Conservation (phyloP, 2,113 vertebrate species). For the Ahaetulla prasina region DNA sequence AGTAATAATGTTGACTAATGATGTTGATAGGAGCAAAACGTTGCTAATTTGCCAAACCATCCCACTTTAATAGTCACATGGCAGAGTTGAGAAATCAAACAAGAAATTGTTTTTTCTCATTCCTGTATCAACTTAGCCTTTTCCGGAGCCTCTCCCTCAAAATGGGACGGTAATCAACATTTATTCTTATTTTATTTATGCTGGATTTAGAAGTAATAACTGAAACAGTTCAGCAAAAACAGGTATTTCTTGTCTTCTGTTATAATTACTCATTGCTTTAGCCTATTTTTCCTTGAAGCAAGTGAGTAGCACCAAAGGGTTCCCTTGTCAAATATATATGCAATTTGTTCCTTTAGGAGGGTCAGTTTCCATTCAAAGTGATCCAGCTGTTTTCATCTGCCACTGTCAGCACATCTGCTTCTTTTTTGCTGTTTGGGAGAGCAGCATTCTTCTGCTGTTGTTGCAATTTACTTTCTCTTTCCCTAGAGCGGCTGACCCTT, state of each 20-base stretch:
- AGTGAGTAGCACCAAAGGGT: fast-evolving
- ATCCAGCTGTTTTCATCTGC: slow-evolving; percentile 61
- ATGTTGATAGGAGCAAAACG: neutral
- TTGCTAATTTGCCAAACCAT: neutral
- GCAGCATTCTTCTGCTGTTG: slow-evolving; percentile 44
- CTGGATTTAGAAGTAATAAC: neutral
- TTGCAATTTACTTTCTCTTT: slow-evolving; percentile 28
- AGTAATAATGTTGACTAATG: neutral
- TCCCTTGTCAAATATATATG: neutral
- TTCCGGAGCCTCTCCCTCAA: neutral
- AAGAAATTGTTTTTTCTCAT: neutral
- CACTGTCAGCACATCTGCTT: slow-evolving; percentile 55
- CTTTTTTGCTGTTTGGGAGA: slow-evolving; percentile 54
- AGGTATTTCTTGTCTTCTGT: neutral
- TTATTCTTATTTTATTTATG: neutral
- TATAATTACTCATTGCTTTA: neutral
- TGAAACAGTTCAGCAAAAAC: neutral
- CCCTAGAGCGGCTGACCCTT: slow-evolving; percentile 13
- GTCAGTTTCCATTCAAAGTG: neutral
- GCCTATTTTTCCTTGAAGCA: neutral
- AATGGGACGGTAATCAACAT: neutral
- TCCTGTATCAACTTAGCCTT: neutral
- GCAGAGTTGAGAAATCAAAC: neutral
- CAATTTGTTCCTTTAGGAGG: slow-evolving; percentile 33
- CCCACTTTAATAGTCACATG: neutral